Evolutionary conservation across 2,888 invertebrate genomes (phyloP).

Genomic region (Ceramica pisi): DNA sequence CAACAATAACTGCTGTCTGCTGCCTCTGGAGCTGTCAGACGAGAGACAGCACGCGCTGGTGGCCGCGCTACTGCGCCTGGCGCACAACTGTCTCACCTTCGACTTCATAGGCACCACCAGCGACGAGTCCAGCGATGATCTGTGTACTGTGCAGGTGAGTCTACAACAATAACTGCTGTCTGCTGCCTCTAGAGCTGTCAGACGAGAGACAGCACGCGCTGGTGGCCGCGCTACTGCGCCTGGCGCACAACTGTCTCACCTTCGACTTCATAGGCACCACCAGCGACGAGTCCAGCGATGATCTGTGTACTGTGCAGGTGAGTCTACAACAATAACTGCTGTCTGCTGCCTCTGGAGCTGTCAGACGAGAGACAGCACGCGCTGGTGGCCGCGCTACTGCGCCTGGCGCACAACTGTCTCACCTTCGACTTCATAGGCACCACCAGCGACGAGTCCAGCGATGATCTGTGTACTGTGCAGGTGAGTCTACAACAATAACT

Average conservation of each 20-base stretch:
- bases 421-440: constrained; percentile 99
- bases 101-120: constrained; percentile 99
- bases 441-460: constrained; percentile 98
- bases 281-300: constrained; percentile 99
- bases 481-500: constrained; percentile 81
- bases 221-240: constrained; percentile 94
- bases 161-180: constrained; percentile 91
- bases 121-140: constrained; percentile 99
- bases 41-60: constrained; percentile 93
- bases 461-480: constrained; percentile 99
- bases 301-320: constrained; percentile 98
- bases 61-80: constrained; percentile 95
- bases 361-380: constrained; percentile 95
- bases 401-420: constrained; percentile 97
- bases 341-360: constrained; percentile 95
- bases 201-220: constrained; percentile 94
- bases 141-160: constrained; percentile 97
- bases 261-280: constrained; percentile 99
- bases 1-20: constrained; percentile 92
- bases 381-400: constrained; percentile 94
- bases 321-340: constrained; percentile 88
- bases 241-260: constrained; percentile 98
- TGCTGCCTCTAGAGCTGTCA: constrained; percentile 95
- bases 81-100: constrained; percentile 98
- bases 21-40: constrained; percentile 96